Evolutionary conservation across 2,888 invertebrate genomes (phyloP), one percentile per base, ranked within the genome.

Genomic region (Hydriomena furcata): DNA sequence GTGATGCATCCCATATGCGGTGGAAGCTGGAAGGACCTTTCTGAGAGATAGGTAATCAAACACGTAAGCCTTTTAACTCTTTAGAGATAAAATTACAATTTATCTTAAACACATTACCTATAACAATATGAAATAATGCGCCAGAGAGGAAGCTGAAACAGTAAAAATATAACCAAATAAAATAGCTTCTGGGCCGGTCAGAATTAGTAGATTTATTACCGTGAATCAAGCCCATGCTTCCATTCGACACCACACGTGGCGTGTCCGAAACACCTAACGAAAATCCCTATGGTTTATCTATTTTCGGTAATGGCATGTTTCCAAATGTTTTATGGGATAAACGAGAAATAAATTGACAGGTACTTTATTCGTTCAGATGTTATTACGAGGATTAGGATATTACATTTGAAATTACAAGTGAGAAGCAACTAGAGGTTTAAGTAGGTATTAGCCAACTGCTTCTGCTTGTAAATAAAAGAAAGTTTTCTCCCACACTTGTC

Each of bases 1-100:
- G 44, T 57, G 54, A 55, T 46, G 54, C 46, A 61, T 17, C 43
- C 55, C 66, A 60, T 52, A 59, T 60, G 66, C 48, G 54, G 42
- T 40, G 46, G 40, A 38, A 17, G 17, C 17, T 7, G 32, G 12
- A 35, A 53, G 13, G 8, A 28, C 21, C 20, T 46, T 53, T 47
- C 36, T 13, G 23, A 36, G 37, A 37, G 10, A 34, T 42, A 53
- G 48, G 50, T 50, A 21, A 47, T 52, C n/a, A 40, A 24, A 42
- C 50, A 51, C 44, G 40, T 24, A 23, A 35, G 31, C 31, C 13
- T 34, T 42, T 28, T 30, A n/a, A 31, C 21, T 23, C 5, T 13
- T 44, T 35, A 6, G 5, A 30, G 21, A 30, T 44, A 13, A 6
- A 35, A 28, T 36, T 44, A 23, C 36, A 7, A 13, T 42, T 34